Evolutionary conservation across 1,140 invertebrate species (phyloP).

Genomic region (Solenopsis invicta): DNA sequence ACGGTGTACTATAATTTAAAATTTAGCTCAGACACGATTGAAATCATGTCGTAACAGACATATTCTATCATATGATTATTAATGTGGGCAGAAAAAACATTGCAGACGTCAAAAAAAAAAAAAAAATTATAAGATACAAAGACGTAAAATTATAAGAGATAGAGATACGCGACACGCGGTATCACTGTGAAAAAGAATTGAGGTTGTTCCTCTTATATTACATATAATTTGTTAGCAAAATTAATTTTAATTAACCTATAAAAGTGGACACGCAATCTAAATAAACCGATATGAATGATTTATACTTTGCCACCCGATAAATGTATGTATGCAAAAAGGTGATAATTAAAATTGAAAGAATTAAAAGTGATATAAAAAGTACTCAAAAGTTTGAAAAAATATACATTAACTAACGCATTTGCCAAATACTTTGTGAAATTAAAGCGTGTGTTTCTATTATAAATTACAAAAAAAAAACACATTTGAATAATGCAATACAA

Average conservation of each 20-base stretch:
- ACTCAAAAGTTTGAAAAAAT: not conserved
- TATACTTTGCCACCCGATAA: not conserved
- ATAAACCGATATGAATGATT: not conserved
- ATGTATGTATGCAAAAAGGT: not conserved
- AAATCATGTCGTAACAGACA: not conserved
- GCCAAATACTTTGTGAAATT: not conserved
- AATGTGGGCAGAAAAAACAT: not conserved
- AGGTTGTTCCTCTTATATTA: not conserved
- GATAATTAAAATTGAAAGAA: not conserved
- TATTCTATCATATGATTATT: not conserved
- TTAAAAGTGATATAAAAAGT: not conserved
- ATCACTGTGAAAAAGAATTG: not conserved
- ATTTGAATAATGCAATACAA: not conserved
- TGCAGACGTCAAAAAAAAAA: not conserved
- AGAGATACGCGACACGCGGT: not conserved
- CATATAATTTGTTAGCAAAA: not conserved
- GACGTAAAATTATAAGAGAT: not conserved
- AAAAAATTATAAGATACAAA: not conserved
- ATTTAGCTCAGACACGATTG: not conserved
- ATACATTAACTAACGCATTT: not conserved
- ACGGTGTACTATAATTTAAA: not conserved
- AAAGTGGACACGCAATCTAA: constrained; percentile 1
- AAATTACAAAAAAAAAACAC: not conserved
- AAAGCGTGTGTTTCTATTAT: not conserved
- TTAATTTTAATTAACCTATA: not conserved